Base-by-base conservation (phyloP, 2,888 invertebrate genomes). In the Eurois occulta region DNA sequence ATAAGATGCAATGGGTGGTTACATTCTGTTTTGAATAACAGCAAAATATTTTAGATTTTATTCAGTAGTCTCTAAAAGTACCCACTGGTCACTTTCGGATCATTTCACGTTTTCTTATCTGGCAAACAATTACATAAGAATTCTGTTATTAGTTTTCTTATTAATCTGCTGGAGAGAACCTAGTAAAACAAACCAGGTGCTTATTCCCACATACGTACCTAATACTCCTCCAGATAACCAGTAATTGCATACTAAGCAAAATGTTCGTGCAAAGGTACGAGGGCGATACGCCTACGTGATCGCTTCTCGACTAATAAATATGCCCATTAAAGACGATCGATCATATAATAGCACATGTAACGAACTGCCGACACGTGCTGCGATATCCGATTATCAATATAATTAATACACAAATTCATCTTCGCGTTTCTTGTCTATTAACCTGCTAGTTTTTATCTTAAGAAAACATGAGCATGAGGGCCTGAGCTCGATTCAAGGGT, bases 291-390 rank as follows among this genome's bases (percentile, higher is more conserved):
- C 60, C 68, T 75, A 76, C 74, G 68, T 67, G 78, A 67, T 68
- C 77, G 58, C 68, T 67, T 10, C 5, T 65, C 18, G 24, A 70
- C 68, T 82, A 82, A 87, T 78, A 78, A 62, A 74, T 72, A 52
- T 28, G 46, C 52, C 48, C 72, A 88, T 87, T 86, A 86, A 48
- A 52, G 58, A 41, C 71, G 77, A 90, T 90, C 84, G 87, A 89
- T 89, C 82, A 85, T 80, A 70, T 81, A 74, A 77, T 66, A 78
- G 70, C 74, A 68, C 55, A 76, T 72, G 84, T 88, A 90, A 89
- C 85, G 87, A 89, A 80, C 84, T 85, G 88, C 60, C 84, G 83
- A 83, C 81, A 83, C 80, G 88, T 86, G 77, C 85, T 83, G 78
- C 76, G 72, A 81, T 85, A 87, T 86, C 73, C 75, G 79, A 86